A percentile compares a stretch with the other conserved stretches of the same genome.
Conservation (phyloP, 2,888 invertebrate species). For the Diaperis boleti region DNA sequence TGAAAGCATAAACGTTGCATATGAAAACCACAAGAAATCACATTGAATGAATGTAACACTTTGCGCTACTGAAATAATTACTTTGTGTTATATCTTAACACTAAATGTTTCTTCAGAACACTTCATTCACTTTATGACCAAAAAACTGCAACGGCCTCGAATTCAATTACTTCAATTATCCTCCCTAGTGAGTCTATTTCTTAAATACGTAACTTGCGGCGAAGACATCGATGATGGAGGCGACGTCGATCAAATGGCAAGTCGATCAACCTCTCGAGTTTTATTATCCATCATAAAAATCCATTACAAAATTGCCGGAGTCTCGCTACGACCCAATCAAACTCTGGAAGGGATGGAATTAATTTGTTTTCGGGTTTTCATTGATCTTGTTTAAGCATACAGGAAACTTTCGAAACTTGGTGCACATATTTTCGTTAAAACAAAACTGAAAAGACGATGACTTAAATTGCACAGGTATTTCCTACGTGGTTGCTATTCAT, state of each 20-base stretch:
- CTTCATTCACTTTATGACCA: too few species aligned
- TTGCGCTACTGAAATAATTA: too few species aligned
- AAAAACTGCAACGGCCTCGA: neutral
- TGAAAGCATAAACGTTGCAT: too few species aligned
- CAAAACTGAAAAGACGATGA: neutral
- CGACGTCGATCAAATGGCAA: conserved; percentile 29
- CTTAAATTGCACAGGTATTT: neutral
- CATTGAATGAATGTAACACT: too few species aligned
- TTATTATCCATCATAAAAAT: conserved; percentile 37
- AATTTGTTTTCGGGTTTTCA: conserved; percentile 31
- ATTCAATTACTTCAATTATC: conserved; percentile 23
- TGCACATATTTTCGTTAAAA: neutral
- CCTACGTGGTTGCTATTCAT: neutral
- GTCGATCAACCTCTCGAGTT: conserved; percentile 32
- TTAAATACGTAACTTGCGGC: conserved; percentile 4
- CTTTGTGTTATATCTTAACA: too few species aligned
- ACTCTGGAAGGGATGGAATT: conserved; percentile 26
- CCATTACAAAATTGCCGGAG: conserved; percentile 33
- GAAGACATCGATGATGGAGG: conserved; percentile 21
- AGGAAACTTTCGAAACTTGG: neutral
- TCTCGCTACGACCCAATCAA: conserved; percentile 27
- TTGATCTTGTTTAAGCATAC: conserved; percentile 13
- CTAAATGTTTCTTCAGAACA: too few species aligned
- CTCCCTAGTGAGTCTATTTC: neutral
- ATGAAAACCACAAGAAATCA: too few species aligned